Evolutionary conservation across 64 coral and sea anemone genomes (phyloP), one percentile per base, ranked within the genome.

Genomic region (Exaiptasia diaphana): DNA sequence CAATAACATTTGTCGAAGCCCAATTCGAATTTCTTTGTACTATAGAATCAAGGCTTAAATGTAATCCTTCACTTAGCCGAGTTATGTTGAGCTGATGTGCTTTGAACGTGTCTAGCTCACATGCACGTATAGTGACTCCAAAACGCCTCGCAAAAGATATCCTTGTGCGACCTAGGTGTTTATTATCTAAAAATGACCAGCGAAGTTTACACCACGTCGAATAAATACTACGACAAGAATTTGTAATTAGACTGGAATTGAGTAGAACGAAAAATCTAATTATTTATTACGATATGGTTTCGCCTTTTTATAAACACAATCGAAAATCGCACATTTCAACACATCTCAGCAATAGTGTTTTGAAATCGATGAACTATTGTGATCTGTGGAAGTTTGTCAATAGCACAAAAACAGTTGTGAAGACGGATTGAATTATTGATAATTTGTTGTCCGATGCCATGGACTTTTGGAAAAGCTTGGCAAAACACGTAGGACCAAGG

Each of bases 401-500:
- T 32, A 31, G 28, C 32, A 17, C 61, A 35, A 65, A 65, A 65
- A 65, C 61, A 65, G 38, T 55, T 65, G 30, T 28, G 14, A 65
- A 35, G 61, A 65, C n/a, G 61, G 61, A 35, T 65, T 20, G 3
- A 11, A 35, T 65, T 35, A 65, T 34, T 37, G 38, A 35, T 65
- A 35, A 65, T 65, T 15, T 65, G 61, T 65, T 65, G 61, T 65
- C 61, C 21, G 61, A 65, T 65, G 30, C 61, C 61, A 65, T 65
- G 61, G 61, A 65, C 61, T 65, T 65, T 65, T 65, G 61, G 59
- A 65, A 65, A 24, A 65, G 30, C 61, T 65, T 65, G 38, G 32
- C 61, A 65, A 65, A 65, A 65, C 61, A 65, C 61, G 61, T 65
- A 65, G 15, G 38, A 36, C 61, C 61, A 8, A 35, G 3, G 61